phyloP scores from a whole-genome alignment of 2,797 vertebrate genomes.

The Coreius guichenoti region DNA sequence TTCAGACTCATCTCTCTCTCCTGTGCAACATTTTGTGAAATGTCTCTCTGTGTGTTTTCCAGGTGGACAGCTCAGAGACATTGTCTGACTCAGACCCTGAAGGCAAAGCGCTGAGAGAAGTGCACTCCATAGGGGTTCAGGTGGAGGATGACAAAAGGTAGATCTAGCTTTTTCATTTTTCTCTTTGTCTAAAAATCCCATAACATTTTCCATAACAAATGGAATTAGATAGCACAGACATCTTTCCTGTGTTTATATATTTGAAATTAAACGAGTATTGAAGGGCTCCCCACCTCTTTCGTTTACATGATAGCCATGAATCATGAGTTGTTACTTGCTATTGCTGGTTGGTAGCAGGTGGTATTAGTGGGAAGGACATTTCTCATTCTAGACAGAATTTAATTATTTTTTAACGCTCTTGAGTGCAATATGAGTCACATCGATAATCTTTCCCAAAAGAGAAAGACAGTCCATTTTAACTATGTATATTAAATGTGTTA shows the following conservation, averaged over 20 bases:
- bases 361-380: not conserved
- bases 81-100: conserved; percentile 94
- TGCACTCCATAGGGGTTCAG: conserved; percentile 97
- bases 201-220: not conserved
- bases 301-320: not conserved
- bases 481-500: conserved; percentile 3
- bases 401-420: not conserved
- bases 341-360: not conserved
- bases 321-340: not conserved
- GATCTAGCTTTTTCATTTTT: conserved; percentile 9
- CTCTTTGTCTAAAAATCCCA: not conserved
- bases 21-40: conserved; percentile 21
- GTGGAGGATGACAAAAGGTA: conserved; percentile 98
- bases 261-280: not conserved
- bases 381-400: not conserved
- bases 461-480: not conserved
- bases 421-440: not conserved
- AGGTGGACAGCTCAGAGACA: conserved; percentile 90
- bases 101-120: conserved; percentile 90
- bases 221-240: not conserved
- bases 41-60: conserved; percentile 46
- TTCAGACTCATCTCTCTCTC: not conserved
- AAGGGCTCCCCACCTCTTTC: not conserved
- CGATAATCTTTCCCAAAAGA: not conserved
- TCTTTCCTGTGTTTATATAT: not conserved